These are phyloP conservation scores for Epinotia nisella DNA, from an alignment of 2,888 invertebrate species.

Conservation along the genomic window DNA sequence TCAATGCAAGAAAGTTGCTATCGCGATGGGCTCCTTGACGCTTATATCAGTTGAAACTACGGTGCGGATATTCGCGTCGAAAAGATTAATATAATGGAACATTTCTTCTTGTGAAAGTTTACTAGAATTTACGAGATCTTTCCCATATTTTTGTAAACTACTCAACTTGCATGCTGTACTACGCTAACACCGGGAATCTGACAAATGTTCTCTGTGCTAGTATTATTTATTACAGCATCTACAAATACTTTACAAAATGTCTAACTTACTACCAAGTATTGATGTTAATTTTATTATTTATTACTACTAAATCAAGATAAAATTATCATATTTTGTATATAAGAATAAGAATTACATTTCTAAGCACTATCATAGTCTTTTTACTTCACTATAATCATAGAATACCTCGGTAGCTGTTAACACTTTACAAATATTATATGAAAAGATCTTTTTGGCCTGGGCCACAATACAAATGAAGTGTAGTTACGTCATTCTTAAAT, in stretches of 20 bases:
- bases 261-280: constrained; percentile 38
- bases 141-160: too few relatives aligned
- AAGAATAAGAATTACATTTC: constrained; percentile 39
- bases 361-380: constrained; percentile 23
- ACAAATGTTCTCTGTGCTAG: neutral
- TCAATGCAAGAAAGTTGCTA: too few relatives aligned
- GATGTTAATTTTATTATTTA: constrained; percentile 46
- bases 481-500: too few relatives aligned
- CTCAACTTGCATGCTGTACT: too few relatives aligned
- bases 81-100: too few relatives aligned
- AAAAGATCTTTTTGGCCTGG: neutral
- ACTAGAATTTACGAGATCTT: too few relatives aligned
- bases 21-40: too few relatives aligned
- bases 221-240: constrained; percentile 3
- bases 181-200: neutral
- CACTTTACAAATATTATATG: neutral
- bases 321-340: constrained; percentile 40
- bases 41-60: too few relatives aligned
- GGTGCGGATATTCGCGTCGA: too few relatives aligned
- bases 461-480: too few relatives aligned
- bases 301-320: constrained; percentile 40
- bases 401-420: neutral
- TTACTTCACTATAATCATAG: constrained; percentile 1
- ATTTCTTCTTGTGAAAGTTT: too few relatives aligned
- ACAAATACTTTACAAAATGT: constrained; percentile 31